Evolutionary conservation across 2,888 invertebrate genomes (phyloP).

Genomic region (Odontomyia ornata): DNA sequence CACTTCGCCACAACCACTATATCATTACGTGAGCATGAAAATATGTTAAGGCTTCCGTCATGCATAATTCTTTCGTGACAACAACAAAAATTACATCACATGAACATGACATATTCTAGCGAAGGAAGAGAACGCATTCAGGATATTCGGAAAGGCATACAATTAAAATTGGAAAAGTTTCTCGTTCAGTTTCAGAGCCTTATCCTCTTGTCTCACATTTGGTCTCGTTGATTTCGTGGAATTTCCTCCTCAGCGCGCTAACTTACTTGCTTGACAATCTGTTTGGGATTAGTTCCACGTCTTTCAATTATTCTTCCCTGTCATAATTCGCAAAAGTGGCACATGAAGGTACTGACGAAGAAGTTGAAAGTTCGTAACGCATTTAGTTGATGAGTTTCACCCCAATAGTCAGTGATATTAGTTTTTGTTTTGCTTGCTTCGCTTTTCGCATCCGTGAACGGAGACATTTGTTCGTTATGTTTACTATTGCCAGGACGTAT

Average conservation of each 20-base stretch:
- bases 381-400: no score
- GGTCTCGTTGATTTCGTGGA: neutral
- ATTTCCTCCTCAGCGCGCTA: neutral
- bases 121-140: neutral
- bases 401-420: no score
- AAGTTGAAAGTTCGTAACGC: neutral
- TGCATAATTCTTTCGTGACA: conserved; percentile 22
- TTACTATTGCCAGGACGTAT: no score
- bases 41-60: neutral
- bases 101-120: neutral
- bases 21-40: conserved; percentile 18
- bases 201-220: neutral
- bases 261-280: neutral
- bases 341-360: conserved; percentile 4
- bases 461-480: no score
- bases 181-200: neutral
- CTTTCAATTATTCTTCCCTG: conserved; percentile 34
- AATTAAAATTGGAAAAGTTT: conserved; percentile 38
- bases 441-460: no score
- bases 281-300: conserved; percentile 41
- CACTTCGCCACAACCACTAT: conserved; percentile 16
- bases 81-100: conserved; percentile 29
- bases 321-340: conserved; percentile 16
- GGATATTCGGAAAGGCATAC: conserved; percentile 7
- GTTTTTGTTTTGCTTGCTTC: no score